Base-by-base conservation (phyloP, 2,888 invertebrate genomes). In the Deladenus siricidicola region DNA sequence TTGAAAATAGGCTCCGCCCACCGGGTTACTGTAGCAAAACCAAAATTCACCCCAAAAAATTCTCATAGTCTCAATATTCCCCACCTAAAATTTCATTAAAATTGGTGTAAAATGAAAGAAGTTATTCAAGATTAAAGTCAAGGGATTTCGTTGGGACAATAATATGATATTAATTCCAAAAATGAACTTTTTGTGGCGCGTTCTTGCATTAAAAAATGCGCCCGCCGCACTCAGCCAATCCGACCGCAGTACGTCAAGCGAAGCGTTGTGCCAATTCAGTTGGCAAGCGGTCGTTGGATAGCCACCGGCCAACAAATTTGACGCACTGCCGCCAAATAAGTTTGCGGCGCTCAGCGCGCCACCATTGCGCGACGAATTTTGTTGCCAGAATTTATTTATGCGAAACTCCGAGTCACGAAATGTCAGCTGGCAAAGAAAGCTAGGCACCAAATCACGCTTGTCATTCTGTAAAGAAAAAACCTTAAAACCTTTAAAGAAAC, bases 361-460 rank as follows among this genome's bases (percentile, higher is more conserved):
- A n/a, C 19, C 10, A 21, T 21, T n/a, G 47, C 24, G 24, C 24
- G 47, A 6, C 8, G 29, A 48, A 14, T 86, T 86, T n/a, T n/a
- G n/a, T n/a, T n/a, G n/a, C n/a, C n/a, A n/a, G n/a, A n/a, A n/a
- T 79, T 89, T 90, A 81, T 93, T 92, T 51, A 96, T 86, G 81
- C 89, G 89, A 80, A 87, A 88, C 76, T 94, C 93, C 0, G 89
- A 88, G 81, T 96, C 96, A 0, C 89, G 86, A 48, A 74, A 74
- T 0, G 71, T 71, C 43, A 78, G 70, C 4, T 71, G 65, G 10
- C 62, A 64, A 14, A 77, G 64, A 34, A 76, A 71, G 2, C 68
- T 61, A 14, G 72, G 58, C 10, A 74, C 67, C n/a, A 60, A 24
- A 14, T 60, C 60, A 17, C n/a, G 21, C 42, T 56, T 66, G 29